These are phyloP conservation scores for Xanthia icteritia DNA, from an alignment of 2,888 invertebrate genomes.

Conservation along the genomic window DNA sequence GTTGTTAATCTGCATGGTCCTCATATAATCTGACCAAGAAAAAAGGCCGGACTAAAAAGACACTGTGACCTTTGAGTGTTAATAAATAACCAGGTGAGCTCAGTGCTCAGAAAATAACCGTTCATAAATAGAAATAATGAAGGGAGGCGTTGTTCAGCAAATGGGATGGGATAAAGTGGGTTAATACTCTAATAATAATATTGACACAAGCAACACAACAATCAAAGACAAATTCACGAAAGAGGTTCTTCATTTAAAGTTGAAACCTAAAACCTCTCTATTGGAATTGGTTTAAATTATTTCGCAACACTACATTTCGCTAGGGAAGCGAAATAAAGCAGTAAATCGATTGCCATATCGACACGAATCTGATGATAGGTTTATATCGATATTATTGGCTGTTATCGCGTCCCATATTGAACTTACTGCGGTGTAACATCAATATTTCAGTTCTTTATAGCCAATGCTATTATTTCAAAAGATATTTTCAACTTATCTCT, in stretches of 20 bases:
- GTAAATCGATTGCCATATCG: constrained; percentile 50
- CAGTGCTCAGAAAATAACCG: neutral
- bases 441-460: constrained; percentile 39
- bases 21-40: neutral
- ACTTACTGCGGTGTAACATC: constrained; percentile 35
- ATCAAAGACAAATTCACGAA: neutral
- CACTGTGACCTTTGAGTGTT: neutral
- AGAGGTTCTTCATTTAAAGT: neutral
- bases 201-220: neutral
- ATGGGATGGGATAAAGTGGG: too few species aligned
- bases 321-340: constrained; percentile 2
- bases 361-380: constrained; percentile 52
- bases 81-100: neutral
- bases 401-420: constrained; percentile 48
- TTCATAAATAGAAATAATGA: neutral
- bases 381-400: constrained; percentile 58
- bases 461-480: constrained; percentile 24
- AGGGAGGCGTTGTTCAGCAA: neutral
- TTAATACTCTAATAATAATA: neutral
- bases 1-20: neutral
- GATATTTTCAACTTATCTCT: neutral
- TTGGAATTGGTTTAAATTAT: constrained; percentile 30
- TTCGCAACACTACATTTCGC: constrained; percentile 31
- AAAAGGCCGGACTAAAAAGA: neutral
- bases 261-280: constrained; percentile 14